A percentile compares a stretch with the other conserved stretches of the same genome.
Evolutionary conservation across 1,140 invertebrate species (phyloP).

Genomic region (Teleogryllus occipitalis): DNA sequence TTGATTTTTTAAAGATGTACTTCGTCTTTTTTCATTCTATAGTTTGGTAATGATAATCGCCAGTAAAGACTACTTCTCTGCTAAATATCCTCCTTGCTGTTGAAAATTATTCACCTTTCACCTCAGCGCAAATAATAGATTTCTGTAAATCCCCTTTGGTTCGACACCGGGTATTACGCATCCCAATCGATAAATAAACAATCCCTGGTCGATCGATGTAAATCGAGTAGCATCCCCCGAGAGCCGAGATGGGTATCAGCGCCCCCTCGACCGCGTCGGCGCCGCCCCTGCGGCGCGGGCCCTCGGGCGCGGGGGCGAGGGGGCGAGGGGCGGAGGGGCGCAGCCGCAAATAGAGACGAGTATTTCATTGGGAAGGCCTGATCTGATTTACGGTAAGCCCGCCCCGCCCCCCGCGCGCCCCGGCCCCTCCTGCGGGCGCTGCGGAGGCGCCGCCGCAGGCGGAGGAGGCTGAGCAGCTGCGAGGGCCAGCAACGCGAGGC

Average conservation of each 20-base stretch:
- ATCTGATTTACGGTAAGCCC: constrained; percentile 1
- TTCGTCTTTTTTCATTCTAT: no score
- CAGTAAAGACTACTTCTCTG: no score
- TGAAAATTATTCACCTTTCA: no score
- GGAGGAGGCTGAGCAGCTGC: not conserved
- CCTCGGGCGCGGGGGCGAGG: no score
- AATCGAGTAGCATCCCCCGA: not conserved
- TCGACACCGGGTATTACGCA: not conserved
- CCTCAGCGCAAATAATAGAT: not conserved
- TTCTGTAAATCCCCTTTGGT: not conserved
- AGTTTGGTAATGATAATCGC: no score
- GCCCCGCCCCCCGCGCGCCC: no score
- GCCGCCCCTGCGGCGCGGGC: no score
- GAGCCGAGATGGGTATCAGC: not conserved
- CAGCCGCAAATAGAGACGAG: not conserved
- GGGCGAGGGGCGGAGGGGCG: no score
- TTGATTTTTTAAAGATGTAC: no score
- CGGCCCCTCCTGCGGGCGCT: not conserved
- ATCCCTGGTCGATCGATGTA: not conserved
- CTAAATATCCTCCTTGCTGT: no score
- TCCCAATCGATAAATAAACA: not conserved
- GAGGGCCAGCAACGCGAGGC: no score
- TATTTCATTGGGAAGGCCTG: not conserved
- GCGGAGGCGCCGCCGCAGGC: no score
- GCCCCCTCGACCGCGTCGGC: not conserved